Evolutionary conservation across 2,797 vertebrate species (phyloP).

Genomic region (Lacerta bilineata): DNA sequence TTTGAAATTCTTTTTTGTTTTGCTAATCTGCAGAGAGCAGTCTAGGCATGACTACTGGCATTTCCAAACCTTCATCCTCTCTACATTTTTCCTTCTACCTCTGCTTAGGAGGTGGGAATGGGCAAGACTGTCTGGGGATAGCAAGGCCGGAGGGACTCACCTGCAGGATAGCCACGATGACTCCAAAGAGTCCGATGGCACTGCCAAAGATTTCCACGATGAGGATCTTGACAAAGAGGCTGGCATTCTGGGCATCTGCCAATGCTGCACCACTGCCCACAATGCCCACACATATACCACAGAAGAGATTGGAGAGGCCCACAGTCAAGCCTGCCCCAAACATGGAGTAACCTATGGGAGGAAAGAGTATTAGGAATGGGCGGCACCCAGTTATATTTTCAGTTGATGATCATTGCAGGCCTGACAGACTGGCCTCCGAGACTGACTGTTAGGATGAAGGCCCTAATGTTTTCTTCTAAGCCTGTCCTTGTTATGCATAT

Average conservation of each 20-base stretch:
- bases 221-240: conserved; percentile 98
- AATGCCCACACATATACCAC: conserved; percentile 97
- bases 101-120: not conserved
- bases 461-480: not conserved
- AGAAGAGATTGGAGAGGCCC: conserved; percentile 98
- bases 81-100: not conserved
- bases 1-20: no score
- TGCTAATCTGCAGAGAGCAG: not conserved
- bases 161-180: conserved; percentile 99
- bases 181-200: conserved; percentile 96
- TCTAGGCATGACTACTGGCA: no score
- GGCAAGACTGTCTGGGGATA: not conserved
- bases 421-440: not conserved
- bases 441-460: not conserved
- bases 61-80: not conserved
- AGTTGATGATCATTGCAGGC: not conserved
- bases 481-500: not conserved
- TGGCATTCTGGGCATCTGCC: conserved; percentile 96
- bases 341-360: conserved; percentile 93
- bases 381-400: not conserved
- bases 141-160: conserved; percentile 69
- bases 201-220: conserved; percentile 99
- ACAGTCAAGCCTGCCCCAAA: conserved; percentile 98
- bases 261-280: conserved; percentile 97
- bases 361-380: not conserved